Conservation (phyloP, 2,797 vertebrate species). For the Sebastes taczanowskii region DNA sequence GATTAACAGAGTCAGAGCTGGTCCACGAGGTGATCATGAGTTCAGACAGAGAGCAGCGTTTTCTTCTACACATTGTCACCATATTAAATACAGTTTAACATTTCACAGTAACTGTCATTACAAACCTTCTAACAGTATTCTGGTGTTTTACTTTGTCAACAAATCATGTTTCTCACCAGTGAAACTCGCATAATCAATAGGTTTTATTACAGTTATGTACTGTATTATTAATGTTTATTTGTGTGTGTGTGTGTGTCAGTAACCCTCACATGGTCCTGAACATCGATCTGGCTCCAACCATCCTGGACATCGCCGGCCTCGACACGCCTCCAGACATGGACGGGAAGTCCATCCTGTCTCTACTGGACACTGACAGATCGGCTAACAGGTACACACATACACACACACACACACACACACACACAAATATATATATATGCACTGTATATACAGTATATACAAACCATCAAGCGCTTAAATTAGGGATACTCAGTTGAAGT, state of each 20-base stretch:
- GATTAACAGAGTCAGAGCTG: slow-evolving; percentile 37
- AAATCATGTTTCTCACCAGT: too few species aligned
- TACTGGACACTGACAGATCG: slow-evolving; percentile 89
- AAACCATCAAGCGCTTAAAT: not conserved
- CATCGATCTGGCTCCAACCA: slow-evolving; percentile 95
- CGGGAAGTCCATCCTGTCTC: slow-evolving; percentile 91
- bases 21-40: slow-evolving; percentile 50
- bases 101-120: not conserved
- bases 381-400: slow-evolving; percentile 85
- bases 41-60: slow-evolving; percentile 3
- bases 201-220: not conserved
- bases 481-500: too few species aligned
- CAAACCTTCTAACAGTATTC: not conserved
- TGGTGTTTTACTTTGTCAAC: not conserved
- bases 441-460: not conserved
- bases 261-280: slow-evolving; percentile 96
- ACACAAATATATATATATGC: not conserved
- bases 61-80: not conserved
- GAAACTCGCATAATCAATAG: not conserved
- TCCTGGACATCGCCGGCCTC: slow-evolving; percentile 94
- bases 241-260: slow-evolving; percentile 71
- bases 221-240: not conserved
- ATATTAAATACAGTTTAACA: too few species aligned
- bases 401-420: slow-evolving; percentile 1
- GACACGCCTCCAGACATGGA: slow-evolving; percentile 96